Evolutionary conservation across 23 tunicate genomes (phyloP).

Genomic region (Trididemnum miniatum): DNA sequence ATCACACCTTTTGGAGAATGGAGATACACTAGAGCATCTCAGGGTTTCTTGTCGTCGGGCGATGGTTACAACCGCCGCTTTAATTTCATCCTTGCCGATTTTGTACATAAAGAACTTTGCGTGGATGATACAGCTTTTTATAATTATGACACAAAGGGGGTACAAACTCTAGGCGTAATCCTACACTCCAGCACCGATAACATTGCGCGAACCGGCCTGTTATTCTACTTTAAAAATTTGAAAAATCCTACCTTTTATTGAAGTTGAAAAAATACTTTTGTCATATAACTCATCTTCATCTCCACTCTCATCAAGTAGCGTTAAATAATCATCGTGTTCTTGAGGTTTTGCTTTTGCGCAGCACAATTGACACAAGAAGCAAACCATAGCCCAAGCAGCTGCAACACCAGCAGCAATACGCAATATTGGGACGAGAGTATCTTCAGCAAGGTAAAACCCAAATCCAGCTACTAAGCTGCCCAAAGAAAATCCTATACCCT

Average conservation of each 20-base stretch:
- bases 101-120: too few species aligned
- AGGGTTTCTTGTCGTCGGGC: too few species aligned
- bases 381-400: slow-evolving; percentile 49
- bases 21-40: too few species aligned
- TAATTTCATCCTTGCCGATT: too few species aligned
- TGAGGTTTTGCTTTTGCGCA: slow-evolving; percentile 13
- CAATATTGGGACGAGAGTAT: slow-evolving; percentile 44
- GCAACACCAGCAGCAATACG: slow-evolving; percentile 29
- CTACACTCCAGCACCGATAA: too few species aligned
- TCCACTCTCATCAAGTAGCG: slow-evolving; percentile 55
- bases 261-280: background rate
- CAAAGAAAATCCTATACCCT: slow-evolving; percentile 73
- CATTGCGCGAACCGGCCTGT: too few species aligned
- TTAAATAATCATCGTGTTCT: slow-evolving; percentile 31
- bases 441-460: slow-evolving; percentile 44
- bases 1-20: too few species aligned
- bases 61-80: too few species aligned
- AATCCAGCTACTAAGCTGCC: slow-evolving; percentile 72
- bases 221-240: too few species aligned
- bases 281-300: slow-evolving; percentile 36
- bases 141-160: too few species aligned
- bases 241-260: background rate
- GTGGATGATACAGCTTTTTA: too few species aligned
- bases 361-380: slow-evolving; percentile 49
- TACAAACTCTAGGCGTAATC: too few species aligned